Evolutionary conservation across 2,113 vertebrate genomes (phyloP).

Genomic region (Psilopogon haemacephalus): DNA sequence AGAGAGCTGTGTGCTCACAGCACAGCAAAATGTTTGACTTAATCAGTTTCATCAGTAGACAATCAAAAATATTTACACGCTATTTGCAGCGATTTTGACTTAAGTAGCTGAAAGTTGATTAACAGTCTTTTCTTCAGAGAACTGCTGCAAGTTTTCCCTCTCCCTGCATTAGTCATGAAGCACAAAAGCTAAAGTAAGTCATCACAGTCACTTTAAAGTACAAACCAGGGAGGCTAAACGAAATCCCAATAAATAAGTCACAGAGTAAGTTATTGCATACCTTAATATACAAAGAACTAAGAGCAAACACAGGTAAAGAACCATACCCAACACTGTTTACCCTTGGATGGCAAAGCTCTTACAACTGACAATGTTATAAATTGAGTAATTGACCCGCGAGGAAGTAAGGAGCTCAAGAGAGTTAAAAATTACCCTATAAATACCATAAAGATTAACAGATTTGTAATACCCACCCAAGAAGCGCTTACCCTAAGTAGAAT

Average conservation of each 20-base stretch:
- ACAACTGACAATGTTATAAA: slow-evolving; percentile 41
- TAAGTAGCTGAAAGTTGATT: not conserved
- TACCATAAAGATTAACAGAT: slow-evolving; percentile 72
- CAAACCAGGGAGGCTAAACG: not conserved
- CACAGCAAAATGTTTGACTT: not conserved
- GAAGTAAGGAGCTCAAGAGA: slow-evolving; percentile 18
- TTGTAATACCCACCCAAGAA: slow-evolving; percentile 70
- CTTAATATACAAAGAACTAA: not conserved
- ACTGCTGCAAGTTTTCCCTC: not conserved
- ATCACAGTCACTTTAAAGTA: not conserved
- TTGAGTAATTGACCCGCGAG: slow-evolving; percentile 39
- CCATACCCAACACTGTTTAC: slow-evolving; percentile 22
- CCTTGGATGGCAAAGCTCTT: slow-evolving; percentile 36
- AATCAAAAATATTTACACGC: not conserved
- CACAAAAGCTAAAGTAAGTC: not conserved
- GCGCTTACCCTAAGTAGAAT: slow-evolving; percentile 66
- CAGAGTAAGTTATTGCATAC: not conserved
- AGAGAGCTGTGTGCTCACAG: not conserved
- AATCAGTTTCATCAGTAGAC: not conserved
- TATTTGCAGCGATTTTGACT: not conserved
- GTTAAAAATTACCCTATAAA: slow-evolving; percentile 73
- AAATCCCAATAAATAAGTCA: not conserved
- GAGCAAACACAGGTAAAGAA: slow-evolving; percentile 52
- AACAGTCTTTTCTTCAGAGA: not conserved
- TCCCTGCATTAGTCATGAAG: not conserved